Evolutionary conservation across 2,113 vertebrate genomes (phyloP), one percentile per base, ranked within the genome.

Genomic region (Tapirus terrestris): DNA sequence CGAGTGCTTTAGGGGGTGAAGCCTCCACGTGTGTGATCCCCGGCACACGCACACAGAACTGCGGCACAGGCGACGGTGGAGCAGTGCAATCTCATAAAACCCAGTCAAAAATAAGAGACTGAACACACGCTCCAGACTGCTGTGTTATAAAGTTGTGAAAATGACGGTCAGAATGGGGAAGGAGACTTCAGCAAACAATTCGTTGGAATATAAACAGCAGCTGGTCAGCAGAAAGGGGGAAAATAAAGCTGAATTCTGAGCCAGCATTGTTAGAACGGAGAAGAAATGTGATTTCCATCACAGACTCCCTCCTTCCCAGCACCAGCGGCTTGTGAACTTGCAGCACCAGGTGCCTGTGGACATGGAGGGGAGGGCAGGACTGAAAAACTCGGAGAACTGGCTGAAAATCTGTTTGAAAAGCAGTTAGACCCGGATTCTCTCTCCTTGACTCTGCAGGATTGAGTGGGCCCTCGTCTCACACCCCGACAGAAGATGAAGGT

Each of bases 101-200:
- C 8, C 45, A n/a, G 63, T 68, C 94, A 51, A 94, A 94, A 96
- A 63, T 56, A 92, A 90, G 95, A 45, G 16, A 73, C 45, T 61
- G 25, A 61, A 68, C 7, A 68, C 8, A 18, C 16, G 12, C 29
- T 36, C 95, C 81, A 91, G 31, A 80, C 25, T 43, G 9, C 60
- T 92, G 75, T 45, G 3, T 93, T 82, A 53, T 17, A 79, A 83
- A 73, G 1, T 68, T 75, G 51, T 82, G 68, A 92, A 96, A 87
- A 72, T 72, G 31, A 67, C 39, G 25, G 4, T 65, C 18, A 67
- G 63, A 85, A 27, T 79, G 16, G 10, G 39, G 48, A 82, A 80
- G 12, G 20, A 67, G 77, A 85, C 23, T 60, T 33, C 10, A 77
- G 31, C 11, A 92, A 89, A 85, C 17, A 91, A 51, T 81, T 43